Evolutionary conservation across 2,888 invertebrate species (phyloP), one percentile per base, ranked within the genome.

Genomic region (Sinelater perroti): DNA sequence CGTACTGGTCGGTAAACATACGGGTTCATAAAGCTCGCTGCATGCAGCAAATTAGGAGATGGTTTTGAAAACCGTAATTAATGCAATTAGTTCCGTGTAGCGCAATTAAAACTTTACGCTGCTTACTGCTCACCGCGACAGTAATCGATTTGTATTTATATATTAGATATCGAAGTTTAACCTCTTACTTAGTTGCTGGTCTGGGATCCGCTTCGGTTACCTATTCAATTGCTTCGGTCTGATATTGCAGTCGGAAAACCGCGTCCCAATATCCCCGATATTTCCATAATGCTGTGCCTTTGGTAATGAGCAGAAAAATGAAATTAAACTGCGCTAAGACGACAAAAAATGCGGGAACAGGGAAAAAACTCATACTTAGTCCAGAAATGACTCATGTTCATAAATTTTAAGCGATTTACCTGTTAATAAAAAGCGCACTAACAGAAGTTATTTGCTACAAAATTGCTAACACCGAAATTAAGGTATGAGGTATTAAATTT

Each of bases 11-110:
- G 21, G 42, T 31, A 24, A 51, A 35, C 52, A 40, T n/a, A n/a
- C n/a, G n/a, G n/a, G 35, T 38, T 26, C 11, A 38, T 31, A 26
- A 46, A 46, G 47, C 47, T 21, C 14, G 8, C 11, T 16, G 26
- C 47, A 47, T 35, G 47, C 47, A 11, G 33, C 8, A 35, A 44
- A 28, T 44, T 44, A 44, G 28, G 44, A 44, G 28, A 44, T 18
- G 30, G 33, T 47, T 47, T 47, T 47, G 46, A 47, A 47, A 36
- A 45, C 53, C 35, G 24, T 45, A 45, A 45, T 53, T 44, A 53
- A 53, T 35, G 35, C 53, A 45, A 45, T 45, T 53, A 45, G 18
- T 13, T 45, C 24, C 14, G 14, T 44, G 17, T 20, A 53, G 10
- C 20, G 53, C 18, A 45, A 53, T 53, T 53, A 53, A 53, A 53